These are phyloP conservation scores for Hermaeophaga mercurialis DNA, from an alignment of 2,888 invertebrate genomes.

Conservation along the genomic window DNA sequence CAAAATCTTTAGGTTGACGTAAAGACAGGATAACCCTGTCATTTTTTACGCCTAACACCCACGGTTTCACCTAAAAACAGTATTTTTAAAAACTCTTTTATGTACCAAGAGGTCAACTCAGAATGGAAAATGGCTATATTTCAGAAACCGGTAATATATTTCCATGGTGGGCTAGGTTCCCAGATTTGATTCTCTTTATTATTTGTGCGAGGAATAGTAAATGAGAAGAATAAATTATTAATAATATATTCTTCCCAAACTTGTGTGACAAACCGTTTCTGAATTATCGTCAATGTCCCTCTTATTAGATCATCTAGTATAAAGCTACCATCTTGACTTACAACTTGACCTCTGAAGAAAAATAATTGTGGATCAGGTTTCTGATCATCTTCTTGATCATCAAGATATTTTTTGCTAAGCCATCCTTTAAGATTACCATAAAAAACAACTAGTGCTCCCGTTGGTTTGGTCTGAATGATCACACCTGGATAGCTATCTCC, in stretches of 20 bases:
- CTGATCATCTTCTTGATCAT: slow-evolving; percentile 34
- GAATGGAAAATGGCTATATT: no score
- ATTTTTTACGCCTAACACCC: slow-evolving; percentile 54
- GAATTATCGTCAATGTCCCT: no score
- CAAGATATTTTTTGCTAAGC: slow-evolving; percentile 50
- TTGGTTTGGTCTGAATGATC: slow-evolving; percentile 59
- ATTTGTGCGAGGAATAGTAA: no score
- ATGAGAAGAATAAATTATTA: no score
- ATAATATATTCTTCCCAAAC: no score
- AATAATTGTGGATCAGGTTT: slow-evolving; percentile 54
- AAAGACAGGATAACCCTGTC: slow-evolving; percentile 60
- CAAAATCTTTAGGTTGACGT: slow-evolving; percentile 33
- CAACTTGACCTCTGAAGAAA: slow-evolving; percentile 67
- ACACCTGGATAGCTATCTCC: slow-evolving; percentile 64
- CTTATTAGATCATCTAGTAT: no score
- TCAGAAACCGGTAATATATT: no score
- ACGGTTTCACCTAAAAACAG: slow-evolving; percentile 60
- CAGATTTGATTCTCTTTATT: no score
- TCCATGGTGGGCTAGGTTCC: no score
- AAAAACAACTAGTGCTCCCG: slow-evolving; percentile 64
- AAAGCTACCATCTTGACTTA: slow-evolving; percentile 50
- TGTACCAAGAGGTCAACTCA: no score
- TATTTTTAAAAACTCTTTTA: no score
- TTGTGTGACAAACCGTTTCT: no score
- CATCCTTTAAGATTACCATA: slow-evolving; percentile 64